These are phyloP conservation scores for Hippocampus guttulatus DNA, from an alignment of 2,113 vertebrate genomes.

Conservation along the genomic window DNA sequence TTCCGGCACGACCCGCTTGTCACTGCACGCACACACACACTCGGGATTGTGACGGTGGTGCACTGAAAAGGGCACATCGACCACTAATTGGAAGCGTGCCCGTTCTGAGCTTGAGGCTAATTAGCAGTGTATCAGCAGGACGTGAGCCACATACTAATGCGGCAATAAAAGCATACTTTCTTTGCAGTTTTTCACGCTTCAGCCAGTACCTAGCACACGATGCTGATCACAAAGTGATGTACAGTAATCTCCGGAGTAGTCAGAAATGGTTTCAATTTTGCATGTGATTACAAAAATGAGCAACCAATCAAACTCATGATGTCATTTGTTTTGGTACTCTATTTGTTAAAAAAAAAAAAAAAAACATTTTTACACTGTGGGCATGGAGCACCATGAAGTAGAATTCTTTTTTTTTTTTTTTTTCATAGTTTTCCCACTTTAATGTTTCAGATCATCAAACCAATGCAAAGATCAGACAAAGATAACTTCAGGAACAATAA, in stretches of 20 bases:
- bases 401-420: too few relatives aligned
- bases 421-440: too few relatives aligned
- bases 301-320: conserved; percentile 55
- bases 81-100: conserved; percentile 51
- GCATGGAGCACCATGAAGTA: too few relatives aligned
- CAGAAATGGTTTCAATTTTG: conserved; percentile 44
- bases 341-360: not conserved
- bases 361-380: too few relatives aligned
- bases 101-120: conserved; percentile 47
- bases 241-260: conserved; percentile 17
- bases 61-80: conserved; percentile 55
- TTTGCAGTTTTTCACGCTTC: conserved; percentile 18
- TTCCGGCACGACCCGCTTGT: conserved; percentile 33
- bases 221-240: conserved; percentile 23
- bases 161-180: conserved; percentile 17
- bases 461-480: too few relatives aligned
- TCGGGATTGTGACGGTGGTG: conserved; percentile 36
- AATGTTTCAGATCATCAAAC: too few relatives aligned
- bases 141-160: conserved; percentile 57
- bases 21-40: conserved; percentile 38
- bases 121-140: conserved; percentile 45
- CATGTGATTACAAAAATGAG: conserved; percentile 48
- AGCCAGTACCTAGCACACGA: conserved; percentile 31
- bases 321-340: conserved; percentile 20
- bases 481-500: too few relatives aligned